Percentiles rank a stretch among this genome's conserved stretches.
phyloP scores from a whole-genome alignment of 37 sponge, comb jelly and placozoan genomes.

The Petrosia ficiformis region DNA sequence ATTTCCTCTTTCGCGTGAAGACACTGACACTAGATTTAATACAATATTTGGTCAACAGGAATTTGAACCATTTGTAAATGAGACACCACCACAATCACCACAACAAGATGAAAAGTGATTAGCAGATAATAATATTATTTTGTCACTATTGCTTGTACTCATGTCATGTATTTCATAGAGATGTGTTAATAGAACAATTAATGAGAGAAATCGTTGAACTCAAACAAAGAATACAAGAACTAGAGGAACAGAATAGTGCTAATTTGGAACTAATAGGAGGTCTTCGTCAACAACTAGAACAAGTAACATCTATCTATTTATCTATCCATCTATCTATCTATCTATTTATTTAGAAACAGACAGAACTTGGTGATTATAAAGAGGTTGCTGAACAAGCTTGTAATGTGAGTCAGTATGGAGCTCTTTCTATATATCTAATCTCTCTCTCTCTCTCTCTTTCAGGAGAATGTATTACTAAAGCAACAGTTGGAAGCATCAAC shows the following conservation, averaged over 20 bases:
- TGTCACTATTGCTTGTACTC: too few species aligned
- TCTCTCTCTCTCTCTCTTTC: slow-evolving; percentile 18
- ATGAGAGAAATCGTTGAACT: slow-evolving; percentile 87
- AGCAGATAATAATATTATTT: background rate
- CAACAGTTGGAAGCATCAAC: slow-evolving; percentile 51
- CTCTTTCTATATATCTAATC: background rate
- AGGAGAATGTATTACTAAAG: slow-evolving; percentile 87
- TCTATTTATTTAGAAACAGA: slow-evolving; percentile 35
- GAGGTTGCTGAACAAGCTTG: slow-evolving; percentile 87
- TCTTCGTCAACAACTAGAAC: slow-evolving; percentile 31
- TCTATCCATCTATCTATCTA: background rate
- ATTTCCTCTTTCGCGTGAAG: too few species aligned
- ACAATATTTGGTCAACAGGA: slow-evolving; percentile 1
- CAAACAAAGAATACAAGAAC: slow-evolving; percentile 58
- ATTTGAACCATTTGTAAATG: slow-evolving; percentile 11
- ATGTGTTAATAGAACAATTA: slow-evolving; percentile 82
- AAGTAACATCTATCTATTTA: slow-evolving; percentile 1
- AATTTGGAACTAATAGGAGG: slow-evolving; percentile 41
- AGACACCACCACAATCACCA: slow-evolving; percentile 7
- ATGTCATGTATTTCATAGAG: too few species aligned
- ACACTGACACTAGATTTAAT: background rate
- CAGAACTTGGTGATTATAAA: slow-evolving; percentile 77
- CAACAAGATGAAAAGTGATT: slow-evolving; percentile 21
- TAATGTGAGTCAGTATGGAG: slow-evolving; percentile 39
- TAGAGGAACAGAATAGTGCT: slow-evolving; percentile 49